phyloP scores from a whole-genome alignment of 2,888 invertebrate genomes.

The Lepidochrysops patricia region DNA sequence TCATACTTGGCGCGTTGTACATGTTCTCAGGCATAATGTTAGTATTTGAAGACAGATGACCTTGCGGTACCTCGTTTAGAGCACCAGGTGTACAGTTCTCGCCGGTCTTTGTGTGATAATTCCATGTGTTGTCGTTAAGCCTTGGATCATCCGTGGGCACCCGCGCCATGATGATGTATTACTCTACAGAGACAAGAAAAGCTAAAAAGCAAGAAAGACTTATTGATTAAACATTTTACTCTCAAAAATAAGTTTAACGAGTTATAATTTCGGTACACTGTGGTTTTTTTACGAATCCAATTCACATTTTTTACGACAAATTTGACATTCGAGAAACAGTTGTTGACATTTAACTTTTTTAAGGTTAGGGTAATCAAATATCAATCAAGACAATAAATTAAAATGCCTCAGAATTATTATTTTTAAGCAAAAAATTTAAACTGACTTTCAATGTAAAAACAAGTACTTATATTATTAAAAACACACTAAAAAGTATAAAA shows the following conservation, averaged over 20 bases:
- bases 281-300: neutral
- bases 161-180: slow-evolving; percentile 68
- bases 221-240: slow-evolving; percentile 18
- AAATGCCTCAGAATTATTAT: too few relatives aligned
- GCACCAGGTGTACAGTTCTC: slow-evolving; percentile 53
- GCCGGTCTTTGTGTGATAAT: slow-evolving; percentile 53
- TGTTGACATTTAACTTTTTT: neutral
- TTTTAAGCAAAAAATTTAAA: too few relatives aligned
- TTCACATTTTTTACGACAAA: slow-evolving; percentile 5
- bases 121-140: slow-evolving; percentile 68
- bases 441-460: too few relatives aligned
- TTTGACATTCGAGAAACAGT: neutral
- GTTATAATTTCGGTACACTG: neutral
- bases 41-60: slow-evolving; percentile 40
- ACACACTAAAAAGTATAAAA: too few relatives aligned
- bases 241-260: neutral
- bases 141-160: slow-evolving; percentile 67
- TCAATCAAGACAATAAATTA: too few relatives aligned
- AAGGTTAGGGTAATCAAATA: too few relatives aligned
- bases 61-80: slow-evolving; percentile 48
- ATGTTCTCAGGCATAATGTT: slow-evolving; percentile 49
- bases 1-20: slow-evolving; percentile 47
- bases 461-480: too few relatives aligned
- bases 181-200: slow-evolving; percentile 25
- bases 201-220: slow-evolving; percentile 9